Evolutionary conservation across 1,140 invertebrate genomes (phyloP).

Genomic region (Neotoxoptera formosana): DNA sequence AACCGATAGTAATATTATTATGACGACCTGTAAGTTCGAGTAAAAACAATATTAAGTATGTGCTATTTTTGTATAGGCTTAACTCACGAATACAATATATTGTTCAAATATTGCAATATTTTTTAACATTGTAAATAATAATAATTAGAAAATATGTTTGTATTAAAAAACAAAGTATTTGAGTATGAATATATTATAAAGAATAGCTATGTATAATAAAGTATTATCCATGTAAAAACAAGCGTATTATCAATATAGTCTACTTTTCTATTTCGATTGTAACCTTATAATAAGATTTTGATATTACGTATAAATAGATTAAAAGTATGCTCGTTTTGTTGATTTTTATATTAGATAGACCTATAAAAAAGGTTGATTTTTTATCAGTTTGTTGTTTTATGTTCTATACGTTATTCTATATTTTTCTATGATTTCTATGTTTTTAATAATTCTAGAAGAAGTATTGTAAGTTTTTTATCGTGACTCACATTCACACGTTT

Average conservation of each 20-base stretch:
- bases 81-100: background rate
- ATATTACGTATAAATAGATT: background rate
- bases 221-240: background rate
- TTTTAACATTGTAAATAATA: background rate
- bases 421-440: background rate
- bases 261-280: background rate
- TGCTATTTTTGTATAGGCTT: background rate
- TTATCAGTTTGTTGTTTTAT: no score
- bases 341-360: background rate
- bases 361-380: background rate
- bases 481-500: background rate
- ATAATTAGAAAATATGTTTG: background rate
- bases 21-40: background rate
- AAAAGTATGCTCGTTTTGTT: background rate
- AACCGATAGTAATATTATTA: background rate
- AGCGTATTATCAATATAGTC: constrained; percentile 4
- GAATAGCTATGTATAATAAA: background rate
- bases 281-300: background rate
- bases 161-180: background rate
- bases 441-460: background rate
- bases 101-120: background rate
- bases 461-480: background rate
- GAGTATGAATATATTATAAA: background rate
- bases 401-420: background rate
- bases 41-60: background rate